Evolutionary conservation across 2,797 vertebrate genomes (phyloP).

Genomic region (Melanotaenia nigrans): DNA sequence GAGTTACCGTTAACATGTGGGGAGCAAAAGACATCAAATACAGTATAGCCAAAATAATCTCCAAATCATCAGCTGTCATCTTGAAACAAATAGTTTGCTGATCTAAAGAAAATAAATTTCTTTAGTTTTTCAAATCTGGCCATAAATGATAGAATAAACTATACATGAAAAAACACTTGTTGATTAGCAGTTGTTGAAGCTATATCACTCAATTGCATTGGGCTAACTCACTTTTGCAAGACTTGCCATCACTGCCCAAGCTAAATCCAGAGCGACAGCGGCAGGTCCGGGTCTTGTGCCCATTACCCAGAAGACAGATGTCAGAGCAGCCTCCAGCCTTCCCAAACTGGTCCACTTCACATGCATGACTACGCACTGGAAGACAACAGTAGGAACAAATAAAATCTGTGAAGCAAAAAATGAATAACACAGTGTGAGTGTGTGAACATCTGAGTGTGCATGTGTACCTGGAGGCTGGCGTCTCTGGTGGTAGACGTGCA

Average conservation of each 20-base stretch:
- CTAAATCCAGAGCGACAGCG: conserved; percentile 97
- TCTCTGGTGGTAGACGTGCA: conserved; percentile 96
- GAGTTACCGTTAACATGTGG: neutral
- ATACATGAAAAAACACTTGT: neutral
- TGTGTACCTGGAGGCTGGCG: conserved; percentile 91
- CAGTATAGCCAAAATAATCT: neutral
- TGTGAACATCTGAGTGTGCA: neutral
- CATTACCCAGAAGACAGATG: conserved; percentile 96
- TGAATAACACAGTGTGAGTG: neutral
- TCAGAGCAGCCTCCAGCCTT: conserved; percentile 96
- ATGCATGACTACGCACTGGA: conserved; percentile 94
- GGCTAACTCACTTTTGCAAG: conserved; percentile 94
- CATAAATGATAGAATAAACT: neutral
- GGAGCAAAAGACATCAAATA: neutral
- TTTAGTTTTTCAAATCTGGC: neutral
- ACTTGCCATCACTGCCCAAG: conserved; percentile 95
- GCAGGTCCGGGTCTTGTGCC: conserved; percentile 95
- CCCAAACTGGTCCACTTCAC: conserved; percentile 90
- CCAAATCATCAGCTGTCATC: neutral
- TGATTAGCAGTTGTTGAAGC: neutral
- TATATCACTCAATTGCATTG: neutral
- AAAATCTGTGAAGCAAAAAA: conserved; percentile 1
- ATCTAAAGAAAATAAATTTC: neutral
- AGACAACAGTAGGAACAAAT: conserved; percentile 16
- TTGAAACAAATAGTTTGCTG: neutral